phyloP scores from a whole-genome alignment of 2,113 vertebrate species.

The Nycticebus coucang region DNA sequence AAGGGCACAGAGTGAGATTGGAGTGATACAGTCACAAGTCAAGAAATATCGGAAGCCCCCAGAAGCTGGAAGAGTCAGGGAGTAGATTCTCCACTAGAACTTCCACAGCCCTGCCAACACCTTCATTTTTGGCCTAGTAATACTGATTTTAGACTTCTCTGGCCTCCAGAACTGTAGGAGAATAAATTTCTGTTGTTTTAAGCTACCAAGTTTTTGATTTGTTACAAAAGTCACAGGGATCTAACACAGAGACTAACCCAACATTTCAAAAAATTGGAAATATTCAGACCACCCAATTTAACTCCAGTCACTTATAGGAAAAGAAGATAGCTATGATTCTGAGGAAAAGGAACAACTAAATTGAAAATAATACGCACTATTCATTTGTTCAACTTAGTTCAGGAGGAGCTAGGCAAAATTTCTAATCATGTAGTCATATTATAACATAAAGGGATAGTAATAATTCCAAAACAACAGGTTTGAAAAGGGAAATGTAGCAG shows the following conservation, averaged over 20 bases:
- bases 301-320: background rate
- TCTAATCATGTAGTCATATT: background rate
- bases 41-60: background rate
- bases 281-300: slow-evolving; percentile 11
- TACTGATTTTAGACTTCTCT: background rate
- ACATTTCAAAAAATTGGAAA: slow-evolving; percentile 20
- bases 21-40: background rate
- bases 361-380: background rate
- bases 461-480: background rate
- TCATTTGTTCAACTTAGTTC: background rate
- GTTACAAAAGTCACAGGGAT: slow-evolving; percentile 30
- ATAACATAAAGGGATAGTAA: background rate
- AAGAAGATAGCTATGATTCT: slow-evolving; percentile 26
- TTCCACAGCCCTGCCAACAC: background rate
- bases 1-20: background rate
- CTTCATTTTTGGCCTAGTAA: background rate
- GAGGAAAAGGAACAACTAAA: slow-evolving; percentile 24
- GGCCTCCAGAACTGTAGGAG: background rate
- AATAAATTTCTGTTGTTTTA: slow-evolving; percentile 37
- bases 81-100: background rate
- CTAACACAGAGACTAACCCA: background rate
- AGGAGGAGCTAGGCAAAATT: background rate
- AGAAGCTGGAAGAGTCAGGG: background rate
- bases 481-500: slow-evolving; percentile 26
- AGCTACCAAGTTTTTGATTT: background rate